Evolutionary conservation across 1,140 invertebrate genomes (phyloP).

Genomic region (Ylistrum balloti): DNA sequence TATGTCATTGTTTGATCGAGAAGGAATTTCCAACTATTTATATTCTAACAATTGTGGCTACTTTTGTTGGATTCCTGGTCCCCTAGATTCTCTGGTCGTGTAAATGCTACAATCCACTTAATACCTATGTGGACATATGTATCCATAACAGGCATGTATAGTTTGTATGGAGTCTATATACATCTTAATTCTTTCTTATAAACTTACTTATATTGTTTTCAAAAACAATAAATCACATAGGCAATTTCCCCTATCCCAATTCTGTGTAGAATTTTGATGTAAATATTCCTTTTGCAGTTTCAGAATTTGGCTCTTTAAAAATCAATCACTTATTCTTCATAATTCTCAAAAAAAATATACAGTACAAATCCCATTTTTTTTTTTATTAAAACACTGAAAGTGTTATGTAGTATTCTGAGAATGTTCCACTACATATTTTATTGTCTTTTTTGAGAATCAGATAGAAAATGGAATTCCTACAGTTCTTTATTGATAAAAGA

Average conservation of each 20-base stretch:
- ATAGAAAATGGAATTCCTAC: neutral
- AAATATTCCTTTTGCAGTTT: neutral
- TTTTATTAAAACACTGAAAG: neutral
- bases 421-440: neutral
- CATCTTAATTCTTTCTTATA: too few species aligned
- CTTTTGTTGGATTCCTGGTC: neutral
- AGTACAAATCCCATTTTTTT: neutral
- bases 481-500: neutral
- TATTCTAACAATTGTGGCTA: neutral
- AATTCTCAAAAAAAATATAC: neutral
- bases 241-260: too few species aligned
- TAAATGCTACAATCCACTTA: neutral
- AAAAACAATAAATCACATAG: too few species aligned
- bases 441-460: neutral
- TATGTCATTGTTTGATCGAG: constrained; percentile 31
- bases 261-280: too few species aligned
- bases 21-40: neutral
- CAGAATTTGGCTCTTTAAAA: neutral
- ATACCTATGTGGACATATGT: neutral
- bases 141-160: too few species aligned
- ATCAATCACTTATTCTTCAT: neutral
- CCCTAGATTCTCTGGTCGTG: neutral
- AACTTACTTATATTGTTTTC: too few species aligned
- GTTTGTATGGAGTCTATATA: too few species aligned
- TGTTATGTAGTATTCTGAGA: neutral